These are phyloP conservation scores for Dreissena rostriformis DNA, from an alignment of 1,140 invertebrate genomes.

Conservation along the genomic window DNA sequence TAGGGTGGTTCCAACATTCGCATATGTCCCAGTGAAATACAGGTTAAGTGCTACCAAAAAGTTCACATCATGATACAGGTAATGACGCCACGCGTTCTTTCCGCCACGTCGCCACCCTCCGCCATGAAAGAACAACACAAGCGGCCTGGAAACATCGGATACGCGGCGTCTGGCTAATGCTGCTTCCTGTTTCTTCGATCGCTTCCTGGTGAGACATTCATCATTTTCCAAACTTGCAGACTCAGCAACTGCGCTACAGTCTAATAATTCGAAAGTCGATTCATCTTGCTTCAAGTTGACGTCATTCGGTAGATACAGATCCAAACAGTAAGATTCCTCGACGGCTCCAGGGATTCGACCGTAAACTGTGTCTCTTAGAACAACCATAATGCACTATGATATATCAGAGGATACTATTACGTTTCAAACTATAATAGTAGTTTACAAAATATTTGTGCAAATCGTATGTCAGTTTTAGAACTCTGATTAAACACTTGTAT, in stretches of 20 bases:
- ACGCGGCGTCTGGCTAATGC: neutral
- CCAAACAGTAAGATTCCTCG: constrained; percentile 29
- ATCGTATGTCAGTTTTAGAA: too few species aligned
- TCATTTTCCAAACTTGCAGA: neutral
- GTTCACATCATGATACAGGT: constrained; percentile 55
- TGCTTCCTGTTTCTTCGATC: neutral
- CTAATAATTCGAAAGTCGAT: neutral
- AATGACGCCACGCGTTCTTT: constrained; percentile 56
- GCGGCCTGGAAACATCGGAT: neutral
- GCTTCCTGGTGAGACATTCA: neutral
- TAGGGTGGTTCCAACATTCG: constrained; percentile 48
- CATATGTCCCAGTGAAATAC: constrained; percentile 33
- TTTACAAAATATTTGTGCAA: too few species aligned
- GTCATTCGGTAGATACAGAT: constrained; percentile 42
- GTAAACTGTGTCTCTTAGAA: constrained; percentile 38
- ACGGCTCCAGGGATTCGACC: constrained; percentile 13
- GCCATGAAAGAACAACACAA: constrained; percentile 62
- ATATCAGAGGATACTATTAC: neutral
- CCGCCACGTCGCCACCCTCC: constrained; percentile 60
- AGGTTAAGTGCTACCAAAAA: constrained; percentile 45
- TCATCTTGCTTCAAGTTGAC: neutral
- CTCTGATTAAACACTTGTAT: too few species aligned
- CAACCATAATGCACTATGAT: neutral
- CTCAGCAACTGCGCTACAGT: neutral
- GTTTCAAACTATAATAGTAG: too few species aligned